phyloP scores from a whole-genome alignment of 1,140 invertebrate species.

The Drosophila orosa region DNA sequence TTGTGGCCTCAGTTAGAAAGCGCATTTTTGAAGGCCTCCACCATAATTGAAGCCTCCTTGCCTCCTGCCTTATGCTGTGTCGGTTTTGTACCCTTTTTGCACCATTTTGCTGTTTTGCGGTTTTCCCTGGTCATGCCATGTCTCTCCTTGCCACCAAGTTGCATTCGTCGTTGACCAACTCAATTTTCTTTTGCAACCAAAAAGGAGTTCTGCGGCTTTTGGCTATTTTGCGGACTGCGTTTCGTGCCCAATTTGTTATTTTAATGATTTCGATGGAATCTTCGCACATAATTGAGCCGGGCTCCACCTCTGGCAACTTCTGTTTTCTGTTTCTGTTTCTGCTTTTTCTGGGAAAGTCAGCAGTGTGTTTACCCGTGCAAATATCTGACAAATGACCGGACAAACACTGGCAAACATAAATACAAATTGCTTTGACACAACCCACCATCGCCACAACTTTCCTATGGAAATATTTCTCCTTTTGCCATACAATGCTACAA shows the following conservation, averaged over 20 bases:
- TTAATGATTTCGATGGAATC: slow-evolving; percentile 82
- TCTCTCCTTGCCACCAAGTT: background rate
- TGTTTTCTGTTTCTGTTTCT: slow-evolving; percentile 39
- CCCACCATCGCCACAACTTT: slow-evolving; percentile 19
- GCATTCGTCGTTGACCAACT: slow-evolving; percentile 40
- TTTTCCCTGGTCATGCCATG: slow-evolving; percentile 37
- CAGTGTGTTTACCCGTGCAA: slow-evolving; percentile 27
- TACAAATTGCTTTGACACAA: slow-evolving; percentile 66
- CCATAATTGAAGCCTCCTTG: slow-evolving; percentile 45
- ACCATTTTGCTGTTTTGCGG: slow-evolving; percentile 65
- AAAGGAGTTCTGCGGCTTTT: slow-evolving; percentile 59
- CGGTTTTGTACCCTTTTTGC: slow-evolving; percentile 71
- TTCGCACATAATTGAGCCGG: slow-evolving; percentile 59
- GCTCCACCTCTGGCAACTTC: slow-evolving; percentile 36
- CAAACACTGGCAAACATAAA: slow-evolving; percentile 46
- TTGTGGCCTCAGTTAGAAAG: slow-evolving; percentile 39
- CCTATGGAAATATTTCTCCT: slow-evolving; percentile 2
- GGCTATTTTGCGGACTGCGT: slow-evolving; percentile 59
- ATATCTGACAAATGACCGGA: slow-evolving; percentile 70
- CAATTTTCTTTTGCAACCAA: slow-evolving; percentile 40
- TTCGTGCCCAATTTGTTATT: slow-evolving; percentile 82
- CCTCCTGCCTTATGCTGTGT: background rate
- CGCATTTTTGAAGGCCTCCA: slow-evolving; percentile 16
- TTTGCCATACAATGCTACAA: slow-evolving; percentile 23
- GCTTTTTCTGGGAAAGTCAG: slow-evolving; percentile 44